Base-by-base conservation (phyloP, 2,888 invertebrate species). In the Poecilobothrus nobilitatus region DNA sequence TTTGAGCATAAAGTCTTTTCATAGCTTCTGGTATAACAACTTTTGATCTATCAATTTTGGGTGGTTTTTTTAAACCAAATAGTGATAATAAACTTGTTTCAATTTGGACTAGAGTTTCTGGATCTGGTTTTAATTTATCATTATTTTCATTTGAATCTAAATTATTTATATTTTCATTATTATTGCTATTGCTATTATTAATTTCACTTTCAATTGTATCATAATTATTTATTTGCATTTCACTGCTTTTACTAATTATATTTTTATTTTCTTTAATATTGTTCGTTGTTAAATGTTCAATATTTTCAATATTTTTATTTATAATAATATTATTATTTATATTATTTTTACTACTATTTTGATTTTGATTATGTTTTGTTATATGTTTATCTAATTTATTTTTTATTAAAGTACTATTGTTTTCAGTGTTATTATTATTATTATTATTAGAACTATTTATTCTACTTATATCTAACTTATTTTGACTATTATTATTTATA, bases 1-100 rank as follows among this genome's bases (percentile, higher is more conserved):
- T 89, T 75, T 84, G 84, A 72, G 85, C 83, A 84, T 95, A 95
- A 72, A 95, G 84, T 78, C 91, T 86, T 80, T 89, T 86, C 87
- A 95, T 87, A 75, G 90, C 90, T 76, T 89, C 88, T 71, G 95
- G 95, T 78, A 95, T 82, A 44, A 82, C 73, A 71, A 82, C 79
- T 77, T 82, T 82, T 65, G 81, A 78, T 72, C 81, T 78, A 77
- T 82, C 82, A 71, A 81, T 80, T 76, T 80, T 82, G 70, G 82
- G 82, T 71, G 81, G 78, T 75, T 79, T 77, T 75, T 80, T 79
- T 77, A 82, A 79, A 71, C 81, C 80, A 76, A 82, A 81, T 73
- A 82, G 75, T 72, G 81, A 78, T 65, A 82, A 75, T 44, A 82
- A 76, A 75, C 80, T 81, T 72, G 79, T 79, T 75, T 82, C 82